These are phyloP conservation scores for Sialia sialis DNA, from an alignment of 2,113 vertebrate genomes.

Conservation along the genomic window DNA sequence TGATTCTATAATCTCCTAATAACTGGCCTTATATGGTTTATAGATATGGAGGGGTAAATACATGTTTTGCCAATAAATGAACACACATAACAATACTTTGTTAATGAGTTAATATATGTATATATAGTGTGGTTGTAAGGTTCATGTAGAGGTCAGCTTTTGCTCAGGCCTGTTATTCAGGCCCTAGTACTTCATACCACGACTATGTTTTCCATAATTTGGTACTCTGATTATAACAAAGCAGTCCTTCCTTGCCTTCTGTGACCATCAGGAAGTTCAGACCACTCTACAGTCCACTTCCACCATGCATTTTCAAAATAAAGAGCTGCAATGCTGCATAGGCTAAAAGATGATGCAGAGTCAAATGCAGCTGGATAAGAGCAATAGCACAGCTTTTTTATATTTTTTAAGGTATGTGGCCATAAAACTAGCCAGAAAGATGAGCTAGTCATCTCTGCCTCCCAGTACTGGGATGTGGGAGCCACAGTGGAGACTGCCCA, in stretches of 20 bases:
- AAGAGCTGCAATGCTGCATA: background rate
- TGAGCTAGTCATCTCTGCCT: background rate
- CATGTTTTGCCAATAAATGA: background rate
- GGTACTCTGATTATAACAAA: background rate
- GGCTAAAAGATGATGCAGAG: background rate
- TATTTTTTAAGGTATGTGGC: background rate
- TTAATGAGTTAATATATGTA: background rate
- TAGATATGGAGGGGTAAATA: background rate
- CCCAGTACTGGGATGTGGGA: background rate
- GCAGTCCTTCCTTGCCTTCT: background rate
- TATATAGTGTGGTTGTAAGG: background rate
- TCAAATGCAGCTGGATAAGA: background rate
- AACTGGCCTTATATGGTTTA: accelerated
- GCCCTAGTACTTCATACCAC: background rate
- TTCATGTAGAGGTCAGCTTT: background rate
- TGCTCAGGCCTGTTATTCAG: background rate
- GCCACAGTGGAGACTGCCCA: accelerated
- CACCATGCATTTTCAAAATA: background rate
- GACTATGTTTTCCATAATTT: background rate
- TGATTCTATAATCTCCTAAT: background rate
- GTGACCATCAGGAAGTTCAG: background rate
- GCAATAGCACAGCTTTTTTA: background rate
- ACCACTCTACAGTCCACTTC: background rate
- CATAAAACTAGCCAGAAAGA: background rate
- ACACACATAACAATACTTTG: background rate